Evolutionary conservation across 2,797 vertebrate species (phyloP).

Genomic region (Pelodytes ibericus): DNA sequence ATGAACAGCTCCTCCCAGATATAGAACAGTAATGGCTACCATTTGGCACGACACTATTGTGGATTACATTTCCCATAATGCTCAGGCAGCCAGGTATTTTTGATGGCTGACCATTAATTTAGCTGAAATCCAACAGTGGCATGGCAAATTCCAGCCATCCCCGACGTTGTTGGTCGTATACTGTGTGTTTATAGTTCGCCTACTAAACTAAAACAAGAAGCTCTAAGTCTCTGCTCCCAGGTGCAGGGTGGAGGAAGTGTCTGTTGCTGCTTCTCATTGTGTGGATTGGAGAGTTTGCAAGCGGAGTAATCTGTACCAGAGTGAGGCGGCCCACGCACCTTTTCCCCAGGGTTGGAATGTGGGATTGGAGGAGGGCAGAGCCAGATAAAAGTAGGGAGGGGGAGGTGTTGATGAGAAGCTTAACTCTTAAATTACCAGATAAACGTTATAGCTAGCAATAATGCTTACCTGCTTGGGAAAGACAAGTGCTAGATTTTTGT

Average conservation of each 20-base stretch:
- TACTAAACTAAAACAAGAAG: background rate
- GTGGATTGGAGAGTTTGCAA: constrained; percentile 21
- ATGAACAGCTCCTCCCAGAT: too few species aligned
- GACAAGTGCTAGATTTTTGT: too few species aligned
- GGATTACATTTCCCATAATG: too few species aligned
- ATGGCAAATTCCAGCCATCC: too few species aligned
- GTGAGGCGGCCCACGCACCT: constrained; percentile 34
- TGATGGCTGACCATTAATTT: too few species aligned
- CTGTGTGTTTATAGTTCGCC: background rate
- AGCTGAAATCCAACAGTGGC: too few species aligned
- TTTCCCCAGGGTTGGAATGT: constrained; percentile 54
- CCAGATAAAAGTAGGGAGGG: constrained; percentile 35
- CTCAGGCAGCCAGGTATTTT: too few species aligned
- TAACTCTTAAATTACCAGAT: constrained; percentile 2
- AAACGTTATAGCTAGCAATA: background rate
- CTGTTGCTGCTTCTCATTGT: constrained; percentile 37
- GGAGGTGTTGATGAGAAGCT: constrained; percentile 22
- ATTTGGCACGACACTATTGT: too few species aligned
- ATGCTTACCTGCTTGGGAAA: background rate
- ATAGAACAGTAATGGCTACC: too few species aligned
- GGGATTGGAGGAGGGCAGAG: constrained; percentile 45
- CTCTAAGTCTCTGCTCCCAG: constrained; percentile 8
- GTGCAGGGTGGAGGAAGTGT: constrained; percentile 24
- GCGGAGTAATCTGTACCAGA: constrained; percentile 30
- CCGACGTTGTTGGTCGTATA: too few species aligned